Conservation (phyloP, 1,140 invertebrate genomes). For the Zaprionus gabonicus region DNA sequence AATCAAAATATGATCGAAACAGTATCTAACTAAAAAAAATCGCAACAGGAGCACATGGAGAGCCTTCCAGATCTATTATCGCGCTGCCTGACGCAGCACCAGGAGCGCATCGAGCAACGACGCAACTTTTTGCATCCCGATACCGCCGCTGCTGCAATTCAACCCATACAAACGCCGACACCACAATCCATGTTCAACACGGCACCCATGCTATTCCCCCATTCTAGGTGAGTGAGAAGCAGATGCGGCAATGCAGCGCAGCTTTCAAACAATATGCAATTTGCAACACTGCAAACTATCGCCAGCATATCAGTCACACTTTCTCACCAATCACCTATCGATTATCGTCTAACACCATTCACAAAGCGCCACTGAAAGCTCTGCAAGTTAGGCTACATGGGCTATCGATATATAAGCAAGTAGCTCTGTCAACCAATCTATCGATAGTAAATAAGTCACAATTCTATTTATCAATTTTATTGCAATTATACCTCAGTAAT, state of each 20-base stretch:
- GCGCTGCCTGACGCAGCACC: slow-evolving; percentile 89
- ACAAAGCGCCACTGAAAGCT: slow-evolving; percentile 3
- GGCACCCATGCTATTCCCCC: slow-evolving; percentile 83
- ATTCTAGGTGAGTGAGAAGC: slow-evolving; percentile 81
- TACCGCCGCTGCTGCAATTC: slow-evolving; percentile 87
- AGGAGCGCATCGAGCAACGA: slow-evolving; percentile 89
- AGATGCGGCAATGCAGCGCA: neutral
- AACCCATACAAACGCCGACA: slow-evolving; percentile 77
- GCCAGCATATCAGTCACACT: slow-evolving; percentile 20
- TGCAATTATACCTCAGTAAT: too few species aligned
- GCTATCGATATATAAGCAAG: neutral
- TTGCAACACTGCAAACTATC: slow-evolving; percentile 6
- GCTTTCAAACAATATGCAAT: slow-evolving; percentile 16
- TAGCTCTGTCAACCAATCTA: neutral
- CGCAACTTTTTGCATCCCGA: slow-evolving; percentile 94
- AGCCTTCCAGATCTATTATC: slow-evolving; percentile 92
- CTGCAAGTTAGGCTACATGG: slow-evolving; percentile 21
- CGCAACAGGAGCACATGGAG: slow-evolving; percentile 86
- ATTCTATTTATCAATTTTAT: too few species aligned
- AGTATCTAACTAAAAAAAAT: neutral
- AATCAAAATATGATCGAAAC: neutral
- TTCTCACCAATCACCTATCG: neutral
- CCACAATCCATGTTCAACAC: slow-evolving; percentile 84
- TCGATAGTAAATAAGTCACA: too few species aligned
- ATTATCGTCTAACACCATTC: slow-evolving; percentile 4